Conservation (phyloP, 2,113 vertebrate species). For the Gallinago media region DNA sequence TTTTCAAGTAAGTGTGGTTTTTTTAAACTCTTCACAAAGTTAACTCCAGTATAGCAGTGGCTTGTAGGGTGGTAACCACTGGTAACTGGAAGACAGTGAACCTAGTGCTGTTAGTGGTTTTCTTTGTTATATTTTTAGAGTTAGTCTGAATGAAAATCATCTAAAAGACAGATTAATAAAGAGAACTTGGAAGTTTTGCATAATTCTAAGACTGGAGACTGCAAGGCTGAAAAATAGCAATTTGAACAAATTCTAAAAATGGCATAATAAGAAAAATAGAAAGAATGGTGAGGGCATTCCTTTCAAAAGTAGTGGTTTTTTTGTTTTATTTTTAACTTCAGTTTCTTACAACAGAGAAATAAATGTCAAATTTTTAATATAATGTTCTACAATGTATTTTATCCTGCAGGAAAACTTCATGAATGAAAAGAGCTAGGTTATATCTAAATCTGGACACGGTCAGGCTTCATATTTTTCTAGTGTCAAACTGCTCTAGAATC, state of each 20-base stretch:
- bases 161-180: slow-evolving; percentile 33
- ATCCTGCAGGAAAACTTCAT: not conserved
- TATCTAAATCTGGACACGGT: not conserved
- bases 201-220: slow-evolving; percentile 57
- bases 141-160: slow-evolving; percentile 43
- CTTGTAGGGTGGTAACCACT: not conserved
- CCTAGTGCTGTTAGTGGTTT: slow-evolving; percentile 53
- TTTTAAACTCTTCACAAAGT: not conserved
- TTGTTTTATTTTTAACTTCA: not conserved
- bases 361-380: not conserved
- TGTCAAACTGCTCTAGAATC: not conserved
- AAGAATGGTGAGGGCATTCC: not conserved
- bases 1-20: slow-evolving; percentile 29
- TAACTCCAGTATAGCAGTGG: slow-evolving; percentile 9
- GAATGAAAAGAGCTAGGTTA: not conserved
- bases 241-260: slow-evolving; percentile 41
- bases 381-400: not conserved
- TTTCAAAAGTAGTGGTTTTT: not conserved
- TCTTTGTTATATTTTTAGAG: slow-evolving; percentile 72
- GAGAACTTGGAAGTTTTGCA: not conserved
- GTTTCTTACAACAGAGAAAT: not conserved
- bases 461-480: not conserved
- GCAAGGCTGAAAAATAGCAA: slow-evolving; percentile 61
- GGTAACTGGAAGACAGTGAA: slow-evolving; percentile 53
- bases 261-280: not conserved